Evolutionary conservation across 92 coral and sea anemone species (phyloP), one percentile per base, ranked within the genome.

Genomic region (Zoanthus sansibaricus): DNA sequence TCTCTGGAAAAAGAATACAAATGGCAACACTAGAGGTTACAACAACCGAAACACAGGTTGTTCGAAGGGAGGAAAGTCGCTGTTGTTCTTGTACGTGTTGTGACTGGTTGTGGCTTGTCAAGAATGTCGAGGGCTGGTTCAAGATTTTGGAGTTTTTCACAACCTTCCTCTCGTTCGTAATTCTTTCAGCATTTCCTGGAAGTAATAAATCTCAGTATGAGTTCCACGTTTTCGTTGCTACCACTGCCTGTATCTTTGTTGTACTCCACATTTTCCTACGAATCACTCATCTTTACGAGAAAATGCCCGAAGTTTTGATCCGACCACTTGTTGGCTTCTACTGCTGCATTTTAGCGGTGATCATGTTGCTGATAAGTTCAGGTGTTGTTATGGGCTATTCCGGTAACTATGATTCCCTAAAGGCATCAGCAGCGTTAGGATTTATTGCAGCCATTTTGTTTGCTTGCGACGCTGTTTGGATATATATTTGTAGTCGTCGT

Each of bases 151-250:
- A 94, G 67, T 94, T 92, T 58, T 61, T 93, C 70, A 80, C 92
- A 66, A 87, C 95, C 21, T 91, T 94, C 71, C 92, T 94, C 9
- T 88, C 94, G 72, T 94, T 93, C 88, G 91, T 91, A 42, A 78
- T 93, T 56, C 71, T 93, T 52, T 85, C 91, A 51, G 72, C 93
- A 44, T 90, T 85, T 78, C 88, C 94, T 2, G 87, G 89, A 15
- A 91, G 96, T 58, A 71, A 51, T 86, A 91, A 87, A 47, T 37
- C 94, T 31, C 92, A 75, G 62, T 95, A 80, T 89, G 99, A 97
- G 77, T 95, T 89, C 79, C 86, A 89, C 91, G 94, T 95, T 61
- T 95, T 95, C 71, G 97, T 93, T 30, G 98, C 93, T 30, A 94
- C 98, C 17, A 87, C 94, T 18, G 92, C 91, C 17, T 97, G 95